Conservation (phyloP, 2,113 vertebrate species). For the Hucho hucho region DNA sequence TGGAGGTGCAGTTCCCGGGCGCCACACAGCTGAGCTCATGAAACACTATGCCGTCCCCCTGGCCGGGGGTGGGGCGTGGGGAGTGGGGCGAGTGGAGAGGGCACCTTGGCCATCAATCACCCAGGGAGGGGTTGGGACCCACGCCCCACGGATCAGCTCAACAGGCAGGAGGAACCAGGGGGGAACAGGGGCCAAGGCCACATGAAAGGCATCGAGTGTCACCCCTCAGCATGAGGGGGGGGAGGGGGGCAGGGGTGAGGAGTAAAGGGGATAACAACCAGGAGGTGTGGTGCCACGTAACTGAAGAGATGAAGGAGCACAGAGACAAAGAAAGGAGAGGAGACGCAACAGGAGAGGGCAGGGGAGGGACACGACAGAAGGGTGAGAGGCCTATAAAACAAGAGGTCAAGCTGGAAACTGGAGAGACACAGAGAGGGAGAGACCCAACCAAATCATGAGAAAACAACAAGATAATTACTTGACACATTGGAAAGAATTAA, state of each 20-base stretch:
- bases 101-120: conserved; percentile 83
- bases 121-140: conserved; percentile 58
- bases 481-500: conserved; percentile 47
- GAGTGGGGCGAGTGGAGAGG: conserved; percentile 71
- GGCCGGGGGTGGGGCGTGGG: conserved; percentile 7
- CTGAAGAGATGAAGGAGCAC: conserved; percentile 76
- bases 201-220: conserved; percentile 81
- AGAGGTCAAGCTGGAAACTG: conserved; percentile 37
- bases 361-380: conserved; percentile 43
- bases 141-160: conserved; percentile 48
- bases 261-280: conserved; percentile 85
- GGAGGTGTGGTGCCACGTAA: conserved; percentile 85
- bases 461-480: neutral
- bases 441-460: too few relatives aligned
- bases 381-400: conserved; percentile 57
- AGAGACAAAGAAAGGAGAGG: conserved; percentile 64
- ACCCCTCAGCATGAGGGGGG: conserved; percentile 49
- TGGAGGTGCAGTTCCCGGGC: conserved; percentile 82
- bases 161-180: conserved; percentile 51
- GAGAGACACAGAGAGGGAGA: conserved; percentile 5
- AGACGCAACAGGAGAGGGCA: conserved; percentile 44
- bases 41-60: conserved; percentile 80
- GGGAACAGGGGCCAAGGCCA: conserved; percentile 74
- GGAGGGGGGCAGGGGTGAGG: conserved; percentile 15
- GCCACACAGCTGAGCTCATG: conserved; percentile 80